Percentiles rank a stretch among this genome's conserved stretches.
Evolutionary conservation across 2,888 invertebrate genomes (phyloP).

Genomic region (Diarsia dahlii): DNA sequence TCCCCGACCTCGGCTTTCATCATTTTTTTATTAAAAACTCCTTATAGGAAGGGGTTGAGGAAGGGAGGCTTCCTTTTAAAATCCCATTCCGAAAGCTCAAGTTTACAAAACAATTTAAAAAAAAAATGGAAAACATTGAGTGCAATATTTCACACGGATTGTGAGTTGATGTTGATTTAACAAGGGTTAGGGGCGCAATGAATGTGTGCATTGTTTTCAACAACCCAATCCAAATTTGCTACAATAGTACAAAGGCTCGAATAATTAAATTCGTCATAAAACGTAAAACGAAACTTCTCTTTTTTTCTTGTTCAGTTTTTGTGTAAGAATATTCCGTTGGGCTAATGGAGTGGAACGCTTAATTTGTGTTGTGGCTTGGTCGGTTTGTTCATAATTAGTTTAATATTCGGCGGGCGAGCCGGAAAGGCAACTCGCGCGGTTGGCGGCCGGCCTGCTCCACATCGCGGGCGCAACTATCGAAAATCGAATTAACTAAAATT

Average conservation of each 20-base stretch:
- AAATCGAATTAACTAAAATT: conserved; percentile 87
- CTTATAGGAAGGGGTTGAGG: conserved; percentile 73
- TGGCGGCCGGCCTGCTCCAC: conserved; percentile 58
- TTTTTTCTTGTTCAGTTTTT: conserved; percentile 33
- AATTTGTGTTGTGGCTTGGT: conserved; percentile 79
- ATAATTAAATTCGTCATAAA: conserved; percentile 10
- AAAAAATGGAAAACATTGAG: conserved; percentile 58
- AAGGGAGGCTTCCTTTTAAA: conserved; percentile 64
- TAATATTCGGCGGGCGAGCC: conserved; percentile 77
- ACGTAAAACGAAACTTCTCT: conserved; percentile 24
- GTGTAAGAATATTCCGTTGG: conserved; percentile 66
- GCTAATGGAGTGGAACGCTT: conserved; percentile 82
- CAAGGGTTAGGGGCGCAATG: conserved; percentile 13
- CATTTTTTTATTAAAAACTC: conserved; percentile 77
- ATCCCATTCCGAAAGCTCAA: conserved; percentile 62
- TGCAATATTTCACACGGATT: conserved; percentile 64
- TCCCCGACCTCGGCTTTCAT: conserved; percentile 78
- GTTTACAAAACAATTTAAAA: conserved; percentile 63
- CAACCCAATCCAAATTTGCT: conserved; percentile 22
- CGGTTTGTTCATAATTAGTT: conserved; percentile 87
- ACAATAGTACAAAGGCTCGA: conserved; percentile 24
- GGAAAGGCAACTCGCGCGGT: conserved; percentile 41
- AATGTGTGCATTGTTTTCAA: conserved; percentile 32
- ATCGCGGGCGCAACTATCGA: conserved; percentile 63
- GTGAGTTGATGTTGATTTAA: conserved; percentile 31